Evolutionary conservation across 2,888 invertebrate genomes (phyloP).

Genomic region (Pycnomerus fuliginosus): DNA sequence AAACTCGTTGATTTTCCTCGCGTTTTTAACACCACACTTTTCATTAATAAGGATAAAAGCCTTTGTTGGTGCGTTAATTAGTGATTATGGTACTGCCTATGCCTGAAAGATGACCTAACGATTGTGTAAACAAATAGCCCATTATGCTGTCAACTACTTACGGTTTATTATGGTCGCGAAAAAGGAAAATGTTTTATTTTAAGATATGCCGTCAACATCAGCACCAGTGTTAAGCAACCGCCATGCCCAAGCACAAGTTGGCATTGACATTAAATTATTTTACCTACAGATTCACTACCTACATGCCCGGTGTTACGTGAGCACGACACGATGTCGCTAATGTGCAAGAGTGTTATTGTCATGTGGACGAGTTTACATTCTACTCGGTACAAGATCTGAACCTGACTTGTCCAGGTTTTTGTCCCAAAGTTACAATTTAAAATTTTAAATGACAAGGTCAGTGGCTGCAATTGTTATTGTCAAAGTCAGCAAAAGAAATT

Average conservation of each 20-base stretch:
- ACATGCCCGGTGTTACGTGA: conserved; percentile 14
- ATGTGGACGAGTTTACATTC: conserved; percentile 1
- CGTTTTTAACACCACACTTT: no score
- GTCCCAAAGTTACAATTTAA: no score
- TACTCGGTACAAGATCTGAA: no score
- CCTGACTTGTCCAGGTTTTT: no score
- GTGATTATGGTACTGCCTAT: no score
- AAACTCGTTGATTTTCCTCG: no score
- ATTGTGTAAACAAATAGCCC: conserved; percentile 17
- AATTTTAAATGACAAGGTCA: no score
- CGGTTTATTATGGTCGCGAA: conserved; percentile 19
- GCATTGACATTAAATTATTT: conserved; percentile 36
- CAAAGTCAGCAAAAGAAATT: no score
- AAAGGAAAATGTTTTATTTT: conserved; percentile 30
- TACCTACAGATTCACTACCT: conserved; percentile 31
- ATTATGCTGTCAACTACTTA: conserved; percentile 20
- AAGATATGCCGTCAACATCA: conserved; percentile 36
- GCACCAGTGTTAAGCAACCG: conserved; percentile 28
- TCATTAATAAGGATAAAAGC: no score
- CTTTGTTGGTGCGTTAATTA: no score
- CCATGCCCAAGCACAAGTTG: conserved; percentile 21
- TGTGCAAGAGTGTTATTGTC: conserved; percentile 2
- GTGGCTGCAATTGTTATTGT: no score
- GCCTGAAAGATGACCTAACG: conserved; percentile 12
- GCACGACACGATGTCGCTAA: conserved; percentile 6